Evolutionary conservation across 2,113 vertebrate genomes (phyloP), one percentile per base, ranked within the genome.

Genomic region (Xiphophorus hellerii): DNA sequence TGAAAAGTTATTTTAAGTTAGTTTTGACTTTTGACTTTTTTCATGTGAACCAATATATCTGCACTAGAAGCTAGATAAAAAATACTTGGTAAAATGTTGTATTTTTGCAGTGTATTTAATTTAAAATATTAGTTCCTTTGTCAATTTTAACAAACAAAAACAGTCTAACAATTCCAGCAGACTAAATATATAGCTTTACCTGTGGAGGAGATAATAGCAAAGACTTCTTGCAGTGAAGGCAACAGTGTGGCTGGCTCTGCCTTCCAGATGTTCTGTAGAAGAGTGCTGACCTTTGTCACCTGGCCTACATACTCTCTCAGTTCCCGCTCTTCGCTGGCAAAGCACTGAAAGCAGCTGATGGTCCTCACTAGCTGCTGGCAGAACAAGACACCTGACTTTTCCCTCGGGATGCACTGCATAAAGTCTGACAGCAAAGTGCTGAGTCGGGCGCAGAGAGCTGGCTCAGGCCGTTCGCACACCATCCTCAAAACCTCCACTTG

Each of bases 301-400:
- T 98, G 97, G 22, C 95, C 93, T 35, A 99, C 96, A 61, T 98
- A 99, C 61, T 97, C 96, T 67, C 96, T 95, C 74, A 99, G 92
- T 86, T 98, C 97, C 13, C 91, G 94, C 85, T 99, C 98, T 17
- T 95, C 95, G 78, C 87, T 93, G 71, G 95, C 95, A n/a, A 92
- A 84, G 82, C 96, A 98, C 87, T 97, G 96, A 89, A 99, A 99
- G 80, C 97, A 96, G 54, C 96, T 96, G 66, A 99, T 98, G 28
- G 97, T 98, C 28, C 97, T 96, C 73, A 99, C 98, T 73, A 99
- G 94, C 93, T 99, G 98, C 85, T 99, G 97, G 92, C 98, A 99
- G 90, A 99, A 97, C 70, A 96, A 90, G 77, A 96, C 37, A 0
- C 95, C 94, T 0, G 96, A 82, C 72, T 98, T 98, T 15, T 96